These are phyloP conservation scores for Bellardia pandia DNA, from an alignment of 2,888 invertebrate genomes.

Conservation along the genomic window DNA sequence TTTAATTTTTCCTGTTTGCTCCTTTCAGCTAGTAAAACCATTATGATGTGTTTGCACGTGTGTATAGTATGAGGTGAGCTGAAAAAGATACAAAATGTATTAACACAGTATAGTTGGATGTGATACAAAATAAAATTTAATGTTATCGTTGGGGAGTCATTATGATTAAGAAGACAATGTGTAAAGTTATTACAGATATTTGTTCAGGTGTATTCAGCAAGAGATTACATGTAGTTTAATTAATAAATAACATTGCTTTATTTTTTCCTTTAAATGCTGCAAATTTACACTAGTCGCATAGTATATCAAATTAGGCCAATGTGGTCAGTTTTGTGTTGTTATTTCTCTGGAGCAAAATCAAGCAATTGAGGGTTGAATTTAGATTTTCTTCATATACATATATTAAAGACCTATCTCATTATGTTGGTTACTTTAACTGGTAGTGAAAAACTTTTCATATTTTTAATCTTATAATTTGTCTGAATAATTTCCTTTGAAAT, in stretches of 20 bases:
- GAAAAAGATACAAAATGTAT: conserved; percentile 17
- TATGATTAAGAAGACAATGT: conserved; percentile 16
- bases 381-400: no score
- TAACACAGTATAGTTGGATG: background rate
- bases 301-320: no score
- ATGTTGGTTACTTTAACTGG: no score
- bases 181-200: background rate
- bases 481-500: no score
- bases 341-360: no score
- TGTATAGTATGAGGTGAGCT: background rate
- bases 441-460: no score
- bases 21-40: background rate
- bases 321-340: no score
- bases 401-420: no score
- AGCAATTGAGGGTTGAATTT: no score
- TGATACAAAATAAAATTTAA: conserved; percentile 6
- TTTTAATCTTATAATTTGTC: no score
- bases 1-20: conserved; percentile 1
- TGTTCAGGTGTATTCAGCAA: background rate
- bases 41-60: background rate
- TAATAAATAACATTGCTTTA: background rate
- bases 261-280: background rate
- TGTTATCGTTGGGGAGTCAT: conserved; percentile 39
- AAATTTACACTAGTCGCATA: no score
- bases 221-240: background rate